Base-by-base conservation (phyloP, 2,888 invertebrate species). In the Volucella bombylans region DNA sequence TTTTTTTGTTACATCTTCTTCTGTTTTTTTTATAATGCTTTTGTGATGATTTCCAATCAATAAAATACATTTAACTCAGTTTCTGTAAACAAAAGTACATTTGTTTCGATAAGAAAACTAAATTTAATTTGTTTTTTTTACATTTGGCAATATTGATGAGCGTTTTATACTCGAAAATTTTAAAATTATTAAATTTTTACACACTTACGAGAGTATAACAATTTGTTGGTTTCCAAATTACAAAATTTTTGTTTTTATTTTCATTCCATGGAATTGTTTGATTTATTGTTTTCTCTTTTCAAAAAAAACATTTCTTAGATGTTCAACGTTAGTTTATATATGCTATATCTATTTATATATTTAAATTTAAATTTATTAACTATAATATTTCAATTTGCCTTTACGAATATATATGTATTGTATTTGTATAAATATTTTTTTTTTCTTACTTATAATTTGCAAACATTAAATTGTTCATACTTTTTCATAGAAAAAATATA, bases 401-500 rank as follows among this genome's bases (percentile, higher is more conserved):
- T 59, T 57, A 61, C 52, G 65, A 23, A 65, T 23, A 23, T 23
- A 65, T 41, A 52, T 52, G 65, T 43, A 69, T 11, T 79, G 41
- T 69, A 47, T 71, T 55, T 67, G 57, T 71, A 59, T 47, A 62
- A 62, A 67, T 76, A 74, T 74, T 76, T 39, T 52, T 74, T 57
- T 71, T 47, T 62, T 12, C 15, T 8, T 41, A 49, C 47, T 65
- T 54, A 39, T 77, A 31, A 23, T 78, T 73, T 73, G 47, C 55
- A 74, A 65, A 76, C 62, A 80, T 71, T 62, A 62, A 57, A 76
- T 64, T 55, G 62, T 68, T 85, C 81, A 71, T 85, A 85, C 85
- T 85, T 85, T 85, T 85, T 85, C 85, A 85, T 77, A 85, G 85
- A 85, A 85, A 85, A 85, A 85, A 85, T 85, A 85, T 67, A 18